phyloP scores from a whole-genome alignment of 2,888 invertebrate genomes.

The Catocala fraxini region DNA sequence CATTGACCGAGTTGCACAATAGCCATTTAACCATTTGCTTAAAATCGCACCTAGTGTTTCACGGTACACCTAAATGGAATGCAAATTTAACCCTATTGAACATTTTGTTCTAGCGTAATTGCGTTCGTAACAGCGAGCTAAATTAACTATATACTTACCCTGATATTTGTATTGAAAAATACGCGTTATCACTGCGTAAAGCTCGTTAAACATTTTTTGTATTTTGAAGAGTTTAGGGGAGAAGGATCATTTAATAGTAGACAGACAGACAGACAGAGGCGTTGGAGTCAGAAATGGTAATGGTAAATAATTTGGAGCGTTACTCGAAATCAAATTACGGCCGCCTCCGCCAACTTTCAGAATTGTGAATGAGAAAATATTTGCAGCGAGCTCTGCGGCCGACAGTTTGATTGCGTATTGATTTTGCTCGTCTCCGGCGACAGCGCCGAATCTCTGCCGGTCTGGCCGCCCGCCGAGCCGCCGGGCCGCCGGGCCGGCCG shows the following conservation, averaged over 20 bases:
- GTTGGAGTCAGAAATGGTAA: slow-evolving; percentile 46
- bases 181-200: neutral
- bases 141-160: slow-evolving; percentile 2
- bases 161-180: neutral
- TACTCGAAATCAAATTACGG: slow-evolving; percentile 62
- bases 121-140: neutral
- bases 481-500: neutral
- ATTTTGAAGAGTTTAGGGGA: neutral
- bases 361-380: slow-evolving; percentile 66
- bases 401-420: slow-evolving; percentile 74
- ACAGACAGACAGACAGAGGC: slow-evolving; percentile 39
- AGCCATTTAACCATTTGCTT: neutral
- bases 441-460: slow-evolving; percentile 28
- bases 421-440: slow-evolving; percentile 54
- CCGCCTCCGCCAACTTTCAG: slow-evolving; percentile 46
- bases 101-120: slow-evolving; percentile 1
- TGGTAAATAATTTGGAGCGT: slow-evolving; percentile 63
- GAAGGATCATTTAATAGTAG: slow-evolving; percentile 24
- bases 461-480: slow-evolving; percentile 3
- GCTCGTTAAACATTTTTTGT: neutral
- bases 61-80: neutral
- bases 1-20: neutral
- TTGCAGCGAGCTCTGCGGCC: slow-evolving; percentile 64
- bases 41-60: neutral
- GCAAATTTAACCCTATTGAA: slow-evolving; percentile 2